Base-by-base conservation (phyloP, 92 coral and sea anemone species). In the Siderastrea siderea region DNA sequence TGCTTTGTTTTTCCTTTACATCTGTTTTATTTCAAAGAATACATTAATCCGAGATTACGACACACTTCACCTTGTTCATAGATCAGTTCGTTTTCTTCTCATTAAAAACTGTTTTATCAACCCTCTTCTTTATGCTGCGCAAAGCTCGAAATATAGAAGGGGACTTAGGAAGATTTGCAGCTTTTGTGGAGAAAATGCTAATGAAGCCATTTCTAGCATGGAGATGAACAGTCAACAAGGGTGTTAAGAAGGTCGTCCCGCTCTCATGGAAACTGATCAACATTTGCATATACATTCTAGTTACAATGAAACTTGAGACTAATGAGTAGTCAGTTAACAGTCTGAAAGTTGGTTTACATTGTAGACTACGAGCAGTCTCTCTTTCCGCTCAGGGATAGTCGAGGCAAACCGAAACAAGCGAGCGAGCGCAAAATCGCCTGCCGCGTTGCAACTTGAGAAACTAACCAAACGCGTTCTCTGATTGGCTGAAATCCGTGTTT, bases 81-180 rank as follows among this genome's bases (percentile, higher is more conserved):
- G 74, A 38, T 17, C 66, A 6, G 88, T 89, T 75, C 74, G 92
- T 11, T 83, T 89, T 44, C 70, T 89, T 7, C 88, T 89, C 16
- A 81, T 89, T 68, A 52, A 62, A 1, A 89, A 89, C 68, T 82
- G 84, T 69, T 89, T 71, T 13, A 55, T 83, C 6, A 89, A 83
- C 63, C 88, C 92, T 3, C 73, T 89, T 45, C 77, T 83, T 45
- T 89, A 89, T 49, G 92, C 92, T 89, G 38, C 38, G 38, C 38
- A 26, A 26, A 26, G 38, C 38, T 26, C 38, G 0, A 26, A 26
- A 0, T 26, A 89, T 79, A 83, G 92, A 43, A n/a, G 68, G 14
- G 80, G 80, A 14, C 68, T 89, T 17, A 83, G 54, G 77, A 50
- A 68, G 51, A 68, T 82, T 9, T 68, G 66, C 50, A 44, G 43